Evolutionary conservation across 2,113 vertebrate species (phyloP).

Genomic region (Alouatta palliata): DNA sequence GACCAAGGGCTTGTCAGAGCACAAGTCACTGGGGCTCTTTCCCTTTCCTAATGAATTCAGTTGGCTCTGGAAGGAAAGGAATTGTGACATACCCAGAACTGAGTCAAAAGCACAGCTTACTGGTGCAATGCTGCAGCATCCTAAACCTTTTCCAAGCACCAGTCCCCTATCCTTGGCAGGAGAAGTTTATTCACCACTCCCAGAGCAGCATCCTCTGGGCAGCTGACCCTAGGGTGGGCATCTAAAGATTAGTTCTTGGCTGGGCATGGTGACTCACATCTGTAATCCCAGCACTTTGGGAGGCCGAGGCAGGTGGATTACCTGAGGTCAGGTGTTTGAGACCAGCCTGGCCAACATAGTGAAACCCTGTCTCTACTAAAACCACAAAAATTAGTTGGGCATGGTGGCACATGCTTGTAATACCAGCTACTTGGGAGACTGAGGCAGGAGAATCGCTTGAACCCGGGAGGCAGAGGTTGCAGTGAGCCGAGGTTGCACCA

Average conservation of each 20-base stretch:
- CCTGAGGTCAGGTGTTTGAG: too few relatives aligned
- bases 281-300: too few relatives aligned
- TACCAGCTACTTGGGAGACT: too few relatives aligned
- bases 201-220: background rate
- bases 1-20: slow-evolving; percentile 73
- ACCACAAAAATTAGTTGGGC: too few relatives aligned
- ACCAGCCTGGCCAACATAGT: too few relatives aligned
- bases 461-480: accelerated
- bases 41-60: slow-evolving; percentile 74
- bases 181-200: background rate
- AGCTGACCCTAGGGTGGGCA: background rate
- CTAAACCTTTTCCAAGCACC: background rate
- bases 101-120: background rate
- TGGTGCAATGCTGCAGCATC: background rate
- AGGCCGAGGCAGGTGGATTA: too few relatives aligned
- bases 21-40: slow-evolving; percentile 65
- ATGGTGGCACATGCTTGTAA: too few relatives aligned
- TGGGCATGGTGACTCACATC: too few relatives aligned
- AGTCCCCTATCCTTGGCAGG: background rate
- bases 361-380: too few relatives aligned
- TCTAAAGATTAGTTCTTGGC: background rate
- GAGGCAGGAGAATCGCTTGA: too few relatives aligned
- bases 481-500: too few relatives aligned
- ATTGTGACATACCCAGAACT: background rate
- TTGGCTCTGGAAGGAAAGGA: slow-evolving; percentile 37